Conservation (phyloP, 2,797 vertebrate genomes). For the Acestrorhynchus altus region DNA sequence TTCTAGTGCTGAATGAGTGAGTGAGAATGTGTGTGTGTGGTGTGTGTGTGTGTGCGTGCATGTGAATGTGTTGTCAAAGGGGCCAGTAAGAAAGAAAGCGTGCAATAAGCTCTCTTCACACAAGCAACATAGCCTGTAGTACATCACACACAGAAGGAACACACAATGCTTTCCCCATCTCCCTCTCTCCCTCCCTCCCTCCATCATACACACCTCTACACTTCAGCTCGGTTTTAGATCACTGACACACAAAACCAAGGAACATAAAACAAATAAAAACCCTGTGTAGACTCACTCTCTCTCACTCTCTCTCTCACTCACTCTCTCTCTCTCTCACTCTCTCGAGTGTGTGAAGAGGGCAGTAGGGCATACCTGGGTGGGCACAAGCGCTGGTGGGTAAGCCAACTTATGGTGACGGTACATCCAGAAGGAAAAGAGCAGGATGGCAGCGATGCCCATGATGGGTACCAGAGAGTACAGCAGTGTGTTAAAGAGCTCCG, state of each 20-base stretch:
- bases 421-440: conserved; percentile 98
- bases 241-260: conserved; percentile 1
- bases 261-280: too few species aligned
- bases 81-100: background rate
- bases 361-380: conserved; percentile 89
- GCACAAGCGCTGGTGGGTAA: conserved; percentile 95
- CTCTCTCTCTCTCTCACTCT: too few species aligned
- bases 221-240: background rate
- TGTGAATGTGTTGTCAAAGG: background rate
- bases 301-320: too few species aligned
- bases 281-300: too few species aligned
- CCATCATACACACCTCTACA: background rate
- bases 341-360: background rate
- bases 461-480: conserved; percentile 96
- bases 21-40: background rate
- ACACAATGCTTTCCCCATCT: background rate
- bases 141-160: background rate
- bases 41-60: too few species aligned
- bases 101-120: conserved; percentile 3
- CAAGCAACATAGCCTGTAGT: background rate
- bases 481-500: conserved; percentile 92
- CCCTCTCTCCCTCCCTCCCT: background rate
- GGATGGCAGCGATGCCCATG: conserved; percentile 90
- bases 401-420: conserved; percentile 98
- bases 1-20: background rate